A percentile compares a stretch with the other conserved stretches of the same genome.
phyloP scores from a whole-genome alignment of 2,113 vertebrate genomes.

The Coptodon rendalli region DNA sequence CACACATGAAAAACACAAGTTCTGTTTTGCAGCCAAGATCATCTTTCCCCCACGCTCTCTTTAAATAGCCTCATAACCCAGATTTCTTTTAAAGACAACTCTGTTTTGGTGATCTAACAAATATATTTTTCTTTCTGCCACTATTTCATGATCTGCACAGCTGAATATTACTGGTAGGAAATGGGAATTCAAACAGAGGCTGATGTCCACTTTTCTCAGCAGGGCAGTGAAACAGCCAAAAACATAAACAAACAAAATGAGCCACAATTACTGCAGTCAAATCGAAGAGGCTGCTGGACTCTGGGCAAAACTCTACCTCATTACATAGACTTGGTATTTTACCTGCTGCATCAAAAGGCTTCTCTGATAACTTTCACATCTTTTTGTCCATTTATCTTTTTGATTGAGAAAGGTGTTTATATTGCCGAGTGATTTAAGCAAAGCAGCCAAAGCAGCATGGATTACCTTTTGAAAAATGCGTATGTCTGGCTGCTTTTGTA shows the following conservation, averaged over 20 bases:
- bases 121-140: not conserved
- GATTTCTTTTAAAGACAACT: not conserved
- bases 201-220: constrained; percentile 1
- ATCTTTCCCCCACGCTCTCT: not conserved
- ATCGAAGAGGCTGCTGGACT: not conserved
- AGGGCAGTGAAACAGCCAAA: constrained; percentile 1
- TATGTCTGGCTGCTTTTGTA: not conserved
- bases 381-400: not conserved
- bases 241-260: constrained; percentile 26
- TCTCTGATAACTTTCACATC: not conserved
- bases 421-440: not conserved
- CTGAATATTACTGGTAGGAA: not conserved
- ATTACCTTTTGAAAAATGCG: not conserved
- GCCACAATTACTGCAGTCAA: not conserved
- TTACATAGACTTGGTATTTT: not conserved
- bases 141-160: not conserved
- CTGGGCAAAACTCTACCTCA: not conserved
- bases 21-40: constrained; percentile 7
- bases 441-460: not conserved
- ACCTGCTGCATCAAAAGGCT: not conserved
- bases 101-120: not conserved
- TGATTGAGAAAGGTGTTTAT: not conserved
- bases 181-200: constrained; percentile 11
- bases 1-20: constrained; percentile 14
- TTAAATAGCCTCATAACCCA: not conserved